Evolutionary conservation across 92 coral and sea anemone species (phyloP).

Genomic region (Paragorgia papillata): DNA sequence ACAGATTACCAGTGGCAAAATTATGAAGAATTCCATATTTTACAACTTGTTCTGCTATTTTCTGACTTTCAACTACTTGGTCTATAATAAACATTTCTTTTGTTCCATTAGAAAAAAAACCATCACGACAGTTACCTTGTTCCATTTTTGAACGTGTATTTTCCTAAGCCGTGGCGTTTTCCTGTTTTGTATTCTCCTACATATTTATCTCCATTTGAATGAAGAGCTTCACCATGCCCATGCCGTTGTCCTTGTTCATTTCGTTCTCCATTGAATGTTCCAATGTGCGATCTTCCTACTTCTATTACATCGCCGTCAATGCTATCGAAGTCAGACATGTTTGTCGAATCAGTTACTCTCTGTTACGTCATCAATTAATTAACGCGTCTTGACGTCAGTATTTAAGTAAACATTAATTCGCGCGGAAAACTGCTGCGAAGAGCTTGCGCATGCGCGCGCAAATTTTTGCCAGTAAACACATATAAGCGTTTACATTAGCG

Average conservation of each 20-base stretch:
- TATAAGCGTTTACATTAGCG: too few relatives aligned
- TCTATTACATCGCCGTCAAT: slow-evolving; percentile 43
- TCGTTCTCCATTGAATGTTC: slow-evolving; percentile 72
- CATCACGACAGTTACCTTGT: slow-evolving; percentile 45
- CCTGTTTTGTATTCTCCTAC: slow-evolving; percentile 76
- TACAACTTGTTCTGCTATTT: too few relatives aligned
- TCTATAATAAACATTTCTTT: not conserved
- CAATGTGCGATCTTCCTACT: slow-evolving; percentile 29
- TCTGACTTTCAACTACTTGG: too few relatives aligned
- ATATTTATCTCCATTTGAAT: slow-evolving; percentile 72
- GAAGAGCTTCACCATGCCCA: slow-evolving; percentile 71
- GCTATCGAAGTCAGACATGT: slow-evolving; percentile 37
- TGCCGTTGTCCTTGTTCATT: slow-evolving; percentile 73
- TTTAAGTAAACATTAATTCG: not conserved
- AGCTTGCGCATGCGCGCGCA: too few relatives aligned
- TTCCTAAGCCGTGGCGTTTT: slow-evolving; percentile 73
- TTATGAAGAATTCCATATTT: too few relatives aligned
- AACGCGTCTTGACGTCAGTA: not conserved
- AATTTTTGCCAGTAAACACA: too few relatives aligned
- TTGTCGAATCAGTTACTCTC: not conserved
- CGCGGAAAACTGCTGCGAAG: too few relatives aligned
- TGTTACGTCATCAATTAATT: not conserved
- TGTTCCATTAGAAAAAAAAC: not conserved
- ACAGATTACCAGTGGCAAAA: too few relatives aligned
- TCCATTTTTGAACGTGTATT: slow-evolving; percentile 60